Evolutionary conservation across 30 jellyfish, hydroid and myxozoan genomes (phyloP).

Genomic region (Haliclystus octoradiatus): DNA sequence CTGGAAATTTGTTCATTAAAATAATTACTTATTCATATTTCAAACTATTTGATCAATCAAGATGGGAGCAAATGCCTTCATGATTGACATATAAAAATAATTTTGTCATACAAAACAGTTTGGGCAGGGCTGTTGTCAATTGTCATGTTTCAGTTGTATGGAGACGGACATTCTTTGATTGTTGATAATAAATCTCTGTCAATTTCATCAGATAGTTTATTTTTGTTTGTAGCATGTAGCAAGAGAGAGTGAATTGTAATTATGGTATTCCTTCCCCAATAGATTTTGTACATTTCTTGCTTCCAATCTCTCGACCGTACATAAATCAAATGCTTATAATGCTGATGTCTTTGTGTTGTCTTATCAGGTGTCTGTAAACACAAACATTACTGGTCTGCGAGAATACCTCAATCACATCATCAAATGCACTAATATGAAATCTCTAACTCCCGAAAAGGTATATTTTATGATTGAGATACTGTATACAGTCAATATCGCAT

Average conservation of each 20-base stretch:
- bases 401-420: constrained; percentile 77
- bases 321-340: too few relatives aligned
- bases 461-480: too few relatives aligned
- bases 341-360: neutral
- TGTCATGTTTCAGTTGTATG: neutral
- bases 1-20: neutral
- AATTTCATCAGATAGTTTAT: too few relatives aligned
- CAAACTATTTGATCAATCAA: neutral
- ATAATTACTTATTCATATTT: neutral
- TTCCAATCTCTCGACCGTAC: too few relatives aligned
- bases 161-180: neutral
- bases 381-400: constrained; percentile 68
- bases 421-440: constrained; percentile 80
- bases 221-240: too few relatives aligned
- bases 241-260: neutral
- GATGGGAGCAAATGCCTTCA: too few relatives aligned
- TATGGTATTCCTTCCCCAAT: neutral
- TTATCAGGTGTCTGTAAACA: constrained; percentile 66
- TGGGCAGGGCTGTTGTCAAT: neutral
- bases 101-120: neutral
- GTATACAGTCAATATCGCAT: too few relatives aligned
- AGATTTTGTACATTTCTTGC: too few relatives aligned
- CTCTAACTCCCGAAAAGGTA: constrained; percentile 93
- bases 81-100: neutral
- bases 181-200: neutral